These are phyloP conservation scores for Conopomorpha cramerella DNA, from an alignment of 1,140 invertebrate genomes.

Conservation along the genomic window DNA sequence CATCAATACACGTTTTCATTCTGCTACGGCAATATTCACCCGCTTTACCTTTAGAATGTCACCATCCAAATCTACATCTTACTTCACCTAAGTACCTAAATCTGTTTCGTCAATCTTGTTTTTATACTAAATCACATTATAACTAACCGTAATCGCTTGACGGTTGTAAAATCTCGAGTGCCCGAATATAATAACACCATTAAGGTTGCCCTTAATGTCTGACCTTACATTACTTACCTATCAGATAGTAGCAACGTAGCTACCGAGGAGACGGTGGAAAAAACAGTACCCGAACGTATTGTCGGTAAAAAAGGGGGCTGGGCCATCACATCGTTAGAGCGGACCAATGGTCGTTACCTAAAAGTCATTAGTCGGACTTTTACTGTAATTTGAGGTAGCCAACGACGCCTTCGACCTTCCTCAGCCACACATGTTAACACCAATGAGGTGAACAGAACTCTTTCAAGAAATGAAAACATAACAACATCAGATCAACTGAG, in stretches of 20 bases:
- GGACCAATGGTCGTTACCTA: constrained; percentile 53
- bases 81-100: too few species aligned
- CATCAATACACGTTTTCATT: too few species aligned
- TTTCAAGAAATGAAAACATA: too few species aligned
- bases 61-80: too few species aligned
- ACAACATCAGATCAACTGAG: too few species aligned
- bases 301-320: constrained; percentile 48
- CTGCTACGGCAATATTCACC: too few species aligned
- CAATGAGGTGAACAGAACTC: too few species aligned
- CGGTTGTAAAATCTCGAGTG: too few species aligned
- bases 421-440: constrained; percentile 7
- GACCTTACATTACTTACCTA: background rate
- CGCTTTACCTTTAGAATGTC: too few species aligned
- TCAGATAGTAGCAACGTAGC: constrained; percentile 17
- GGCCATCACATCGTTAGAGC: constrained; percentile 39
- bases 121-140: background rate
- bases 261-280: constrained; percentile 31
- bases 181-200: too few species aligned
- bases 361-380: constrained; percentile 55
- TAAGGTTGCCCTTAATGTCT: too few species aligned
- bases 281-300: constrained; percentile 49
- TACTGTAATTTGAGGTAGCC: constrained; percentile 40
- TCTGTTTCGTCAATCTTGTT: too few species aligned
- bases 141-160: background rate
- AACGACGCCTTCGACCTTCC: constrained; percentile 6